phyloP scores from a whole-genome alignment of 2,113 vertebrate genomes.

The Glaucidium brasilianum region DNA sequence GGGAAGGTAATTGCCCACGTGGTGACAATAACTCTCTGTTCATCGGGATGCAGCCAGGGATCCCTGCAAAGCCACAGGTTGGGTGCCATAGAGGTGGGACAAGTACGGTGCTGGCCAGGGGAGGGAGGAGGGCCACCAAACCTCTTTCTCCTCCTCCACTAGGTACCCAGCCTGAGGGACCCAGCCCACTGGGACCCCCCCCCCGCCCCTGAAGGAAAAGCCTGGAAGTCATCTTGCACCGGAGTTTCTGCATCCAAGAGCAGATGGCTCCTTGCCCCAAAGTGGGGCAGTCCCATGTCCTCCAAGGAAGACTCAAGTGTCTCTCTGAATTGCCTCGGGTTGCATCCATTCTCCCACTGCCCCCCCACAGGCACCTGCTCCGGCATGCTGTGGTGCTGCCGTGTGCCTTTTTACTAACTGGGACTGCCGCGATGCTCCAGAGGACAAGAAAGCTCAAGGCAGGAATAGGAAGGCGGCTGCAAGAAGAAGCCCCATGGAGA shows the following conservation, averaged over 20 bases:
- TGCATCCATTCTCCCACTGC: not conserved
- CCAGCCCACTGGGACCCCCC: not conserved
- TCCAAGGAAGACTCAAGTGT: not conserved
- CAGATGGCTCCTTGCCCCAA: not conserved
- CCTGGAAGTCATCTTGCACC: not conserved
- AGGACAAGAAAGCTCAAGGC: not conserved
- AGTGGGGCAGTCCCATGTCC: not conserved
- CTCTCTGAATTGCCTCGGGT: not conserved
- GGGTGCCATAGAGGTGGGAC: fast-evolving
- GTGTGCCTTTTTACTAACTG: not conserved
- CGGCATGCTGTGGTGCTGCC: fast-evolving
- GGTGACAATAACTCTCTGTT: not conserved
- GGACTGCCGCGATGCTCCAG: not conserved
- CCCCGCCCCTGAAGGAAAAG: not conserved
- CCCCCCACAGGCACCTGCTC: not conserved
- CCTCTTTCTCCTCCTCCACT: not conserved
- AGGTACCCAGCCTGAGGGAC: not conserved
- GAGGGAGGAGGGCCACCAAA: not conserved
- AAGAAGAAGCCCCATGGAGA: conserved; percentile 19
- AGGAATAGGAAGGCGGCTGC: not conserved
- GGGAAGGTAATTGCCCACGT: not conserved
- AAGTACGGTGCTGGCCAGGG: not conserved
- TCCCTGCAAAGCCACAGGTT: not conserved
- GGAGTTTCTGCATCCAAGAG: not conserved
- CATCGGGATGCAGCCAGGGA: not conserved